Evolutionary conservation across 2,888 invertebrate genomes (phyloP), one percentile per base, ranked within the genome.

Genomic region (Leptarthrus brevirostris): DNA sequence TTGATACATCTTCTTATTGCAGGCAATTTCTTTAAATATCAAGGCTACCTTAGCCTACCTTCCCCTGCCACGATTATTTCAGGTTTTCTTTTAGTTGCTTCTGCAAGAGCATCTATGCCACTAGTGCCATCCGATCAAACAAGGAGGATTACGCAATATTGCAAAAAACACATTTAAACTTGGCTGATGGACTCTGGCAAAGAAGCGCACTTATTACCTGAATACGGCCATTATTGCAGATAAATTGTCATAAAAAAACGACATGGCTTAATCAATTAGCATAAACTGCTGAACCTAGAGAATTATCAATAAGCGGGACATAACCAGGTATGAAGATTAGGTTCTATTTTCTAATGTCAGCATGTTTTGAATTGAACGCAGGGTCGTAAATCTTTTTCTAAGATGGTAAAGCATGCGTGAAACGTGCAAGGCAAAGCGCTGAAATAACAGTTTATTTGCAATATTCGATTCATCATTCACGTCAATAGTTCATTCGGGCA

Each of bases 21-120:
- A 40, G 44, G 34, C 22, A 64, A 64, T 64, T 71, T 71, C 54
- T 71, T 71, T 71, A 71, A 71, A 71, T 71, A 71, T 71, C 71
- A 71, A 71, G 71, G 71, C 53, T 71, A 44, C 44, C 36, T 12
- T 54, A 20, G 34, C 5, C 18, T 40, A 16, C 53, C 34, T 52
- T 34, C 3, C 26, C 34, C 56, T 14, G 8, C 14, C 24, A 24
- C 22, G 44, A 22, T 24, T 44, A 22, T 22, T 61, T 64, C 18
- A 18, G n/a, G 47, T 64, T 44, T n/a, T n/a, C n/a, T n/a, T n/a
- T 44, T 20, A 18, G 10, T 14, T 22, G 20, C 64, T 64, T 34
- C 26, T 20, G 47, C 6, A 14, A 30, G 14, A 64, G 22, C 64
- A 44, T 64, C 64, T 64, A 52, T 52, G 52, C 18, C 18, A 47